Percentiles rank a stretch among this genome's conserved stretches.
phyloP scores from a whole-genome alignment of 2,888 invertebrate genomes.

The Ochropleura leucogaster region DNA sequence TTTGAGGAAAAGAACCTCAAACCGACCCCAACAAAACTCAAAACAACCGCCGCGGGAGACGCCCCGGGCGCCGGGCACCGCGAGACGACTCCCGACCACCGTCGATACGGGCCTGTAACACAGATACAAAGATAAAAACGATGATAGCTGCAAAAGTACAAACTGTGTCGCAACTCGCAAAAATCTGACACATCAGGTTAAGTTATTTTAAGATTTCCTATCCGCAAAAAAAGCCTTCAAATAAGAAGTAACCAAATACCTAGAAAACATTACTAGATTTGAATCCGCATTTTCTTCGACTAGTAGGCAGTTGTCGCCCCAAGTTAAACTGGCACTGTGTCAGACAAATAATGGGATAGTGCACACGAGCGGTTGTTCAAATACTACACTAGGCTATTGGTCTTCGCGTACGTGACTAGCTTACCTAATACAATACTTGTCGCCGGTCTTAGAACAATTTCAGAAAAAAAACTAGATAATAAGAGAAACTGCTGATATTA shows the following conservation, averaged over 20 bases:
- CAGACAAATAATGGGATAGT: slow-evolving; percentile 69
- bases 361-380: slow-evolving; percentile 66
- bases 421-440: slow-evolving; percentile 69
- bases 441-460: slow-evolving; percentile 63
- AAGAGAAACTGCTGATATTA: slow-evolving; percentile 53
- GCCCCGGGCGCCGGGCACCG: too few species aligned
- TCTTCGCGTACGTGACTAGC: slow-evolving; percentile 66
- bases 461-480: slow-evolving; percentile 62
- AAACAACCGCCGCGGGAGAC: too few species aligned
- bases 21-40: too few species aligned
- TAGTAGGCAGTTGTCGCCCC: slow-evolving; percentile 29
- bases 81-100: too few species aligned
- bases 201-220: too few species aligned
- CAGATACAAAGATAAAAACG: too few species aligned
- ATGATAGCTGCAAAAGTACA: too few species aligned
- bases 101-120: too few species aligned
- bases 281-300: slow-evolving; percentile 12
- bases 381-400: slow-evolving; percentile 61
- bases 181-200: too few species aligned
- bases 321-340: slow-evolving; percentile 58
- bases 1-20: too few species aligned
- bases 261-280: slow-evolving; percentile 17
- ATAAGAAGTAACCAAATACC: neutral
- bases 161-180: too few species aligned
- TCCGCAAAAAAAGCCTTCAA: neutral